These are phyloP conservation scores for Andrena chrysosceles DNA, from an alignment of 2,888 invertebrate genomes.

Conservation along the genomic window DNA sequence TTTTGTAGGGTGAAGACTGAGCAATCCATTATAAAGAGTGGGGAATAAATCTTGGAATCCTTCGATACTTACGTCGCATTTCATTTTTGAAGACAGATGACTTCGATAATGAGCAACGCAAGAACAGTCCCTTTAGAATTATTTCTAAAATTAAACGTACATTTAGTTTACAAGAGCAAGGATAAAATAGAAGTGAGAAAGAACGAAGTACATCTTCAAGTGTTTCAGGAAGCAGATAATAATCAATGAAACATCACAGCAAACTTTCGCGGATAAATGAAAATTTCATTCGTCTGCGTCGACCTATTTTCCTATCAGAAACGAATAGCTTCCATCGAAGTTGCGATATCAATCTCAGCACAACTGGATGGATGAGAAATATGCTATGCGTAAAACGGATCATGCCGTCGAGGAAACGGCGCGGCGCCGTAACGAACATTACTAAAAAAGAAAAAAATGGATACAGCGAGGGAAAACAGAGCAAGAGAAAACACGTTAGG, in stretches of 20 bases:
- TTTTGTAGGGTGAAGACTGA: not conserved
- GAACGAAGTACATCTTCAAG: not conserved
- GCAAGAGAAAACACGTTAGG: too few species aligned
- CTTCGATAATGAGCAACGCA: not conserved
- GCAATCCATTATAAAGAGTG: not conserved
- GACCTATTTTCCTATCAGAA: constrained; percentile 26
- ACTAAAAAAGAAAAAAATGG: not conserved
- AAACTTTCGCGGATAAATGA: constrained; percentile 30
- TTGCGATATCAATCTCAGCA: constrained; percentile 42
- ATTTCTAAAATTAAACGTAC: not conserved
- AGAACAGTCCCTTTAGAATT: not conserved
- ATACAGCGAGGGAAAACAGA: not conserved
- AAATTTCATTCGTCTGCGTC: constrained; percentile 24
- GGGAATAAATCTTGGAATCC: not conserved
- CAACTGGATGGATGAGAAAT: not conserved
- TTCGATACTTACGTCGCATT: not conserved
- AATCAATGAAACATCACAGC: constrained; percentile 16
- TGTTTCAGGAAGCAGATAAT: constrained; percentile 9
- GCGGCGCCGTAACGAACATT: constrained; percentile 17
- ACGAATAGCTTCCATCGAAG: constrained; percentile 26
- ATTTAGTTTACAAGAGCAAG: not conserved
- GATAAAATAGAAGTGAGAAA: not conserved
- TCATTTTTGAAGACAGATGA: not conserved
- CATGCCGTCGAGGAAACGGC: not conserved
- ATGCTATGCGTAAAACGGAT: not conserved